A percentile compares a stretch with the other conserved stretches of the same genome.
Conservation (phyloP, 2,113 vertebrate genomes). For the Cheilinus undulatus region DNA sequence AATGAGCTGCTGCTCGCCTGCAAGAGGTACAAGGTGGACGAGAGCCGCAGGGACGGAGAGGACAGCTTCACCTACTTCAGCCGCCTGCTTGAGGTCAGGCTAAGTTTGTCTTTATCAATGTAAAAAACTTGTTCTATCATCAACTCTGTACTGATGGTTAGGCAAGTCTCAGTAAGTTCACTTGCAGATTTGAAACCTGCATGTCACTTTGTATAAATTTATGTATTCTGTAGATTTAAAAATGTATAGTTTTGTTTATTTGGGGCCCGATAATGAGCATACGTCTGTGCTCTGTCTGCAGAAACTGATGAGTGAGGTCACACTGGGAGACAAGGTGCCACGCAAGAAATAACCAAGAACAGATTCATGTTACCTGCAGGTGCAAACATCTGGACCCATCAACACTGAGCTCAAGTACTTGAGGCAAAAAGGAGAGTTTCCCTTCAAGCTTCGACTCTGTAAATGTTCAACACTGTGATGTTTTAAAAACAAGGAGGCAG, state of each 20-base stretch:
- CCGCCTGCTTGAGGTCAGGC: constrained; percentile 77
- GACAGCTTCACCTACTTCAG: constrained; percentile 77
- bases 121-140: too few species aligned
- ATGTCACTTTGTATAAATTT: too few species aligned
- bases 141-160: too few species aligned
- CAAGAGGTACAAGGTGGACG: constrained; percentile 84
- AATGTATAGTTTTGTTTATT: too few species aligned
- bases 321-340: constrained; percentile 87
- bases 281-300: constrained; percentile 68
- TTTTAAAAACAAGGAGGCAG: not conserved
- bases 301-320: constrained; percentile 88
- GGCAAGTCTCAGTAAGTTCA: too few species aligned
- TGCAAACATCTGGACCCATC: not conserved
- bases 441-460: not conserved
- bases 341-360: constrained; percentile 81
- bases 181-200: too few species aligned
- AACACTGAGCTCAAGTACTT: not conserved
- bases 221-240: too few species aligned
- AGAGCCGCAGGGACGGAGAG: constrained; percentile 71
- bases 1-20: constrained; percentile 85
- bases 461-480: not conserved
- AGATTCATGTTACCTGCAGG: not conserved
- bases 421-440: not conserved
- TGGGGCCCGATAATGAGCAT: too few species aligned
- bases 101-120: too few species aligned